Evolutionary conservation across 2,888 invertebrate genomes (phyloP).

Genomic region (Xestia xanthographa): DNA sequence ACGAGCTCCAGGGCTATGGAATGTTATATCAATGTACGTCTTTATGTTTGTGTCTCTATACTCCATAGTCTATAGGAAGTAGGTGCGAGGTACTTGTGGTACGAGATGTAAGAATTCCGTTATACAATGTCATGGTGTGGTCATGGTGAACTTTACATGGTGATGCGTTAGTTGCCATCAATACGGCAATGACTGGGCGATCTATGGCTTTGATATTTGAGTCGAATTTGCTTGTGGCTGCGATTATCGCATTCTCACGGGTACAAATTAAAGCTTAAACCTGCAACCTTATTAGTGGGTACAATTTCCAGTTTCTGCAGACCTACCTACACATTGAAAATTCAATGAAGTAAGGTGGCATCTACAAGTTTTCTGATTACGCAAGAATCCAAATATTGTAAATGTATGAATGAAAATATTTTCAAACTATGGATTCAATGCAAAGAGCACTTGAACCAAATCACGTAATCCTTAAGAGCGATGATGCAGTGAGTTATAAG

Average conservation of each 20-base stretch:
- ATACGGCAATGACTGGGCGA: slow-evolving; percentile 24
- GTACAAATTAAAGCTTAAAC: neutral
- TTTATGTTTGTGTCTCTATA: slow-evolving; percentile 36
- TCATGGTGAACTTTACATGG: slow-evolving; percentile 13
- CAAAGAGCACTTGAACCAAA: slow-evolving; percentile 9
- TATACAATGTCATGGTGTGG: slow-evolving; percentile 28
- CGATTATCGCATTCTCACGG: neutral
- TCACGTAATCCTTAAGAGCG: slow-evolving; percentile 25
- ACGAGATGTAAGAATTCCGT: slow-evolving; percentile 36
- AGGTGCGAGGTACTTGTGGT: slow-evolving; percentile 2
- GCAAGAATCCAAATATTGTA: neutral
- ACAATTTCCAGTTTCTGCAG: neutral
- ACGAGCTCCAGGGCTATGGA: slow-evolving; percentile 43
- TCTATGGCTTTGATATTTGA: neutral
- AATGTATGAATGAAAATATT: neutral
- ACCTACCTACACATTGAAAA: neutral
- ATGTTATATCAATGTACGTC: slow-evolving; percentile 46
- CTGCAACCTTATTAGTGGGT: neutral
- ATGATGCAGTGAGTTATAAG: slow-evolving; percentile 1
- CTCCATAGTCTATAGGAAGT: slow-evolving; percentile 16
- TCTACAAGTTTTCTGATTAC: neutral
- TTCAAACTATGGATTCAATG: neutral
- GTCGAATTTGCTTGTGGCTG: neutral
- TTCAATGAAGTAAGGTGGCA: neutral
- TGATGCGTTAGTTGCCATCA: slow-evolving; percentile 26